phyloP scores from a whole-genome alignment of 2,797 vertebrate genomes.

The Nyctibius grandis region DNA sequence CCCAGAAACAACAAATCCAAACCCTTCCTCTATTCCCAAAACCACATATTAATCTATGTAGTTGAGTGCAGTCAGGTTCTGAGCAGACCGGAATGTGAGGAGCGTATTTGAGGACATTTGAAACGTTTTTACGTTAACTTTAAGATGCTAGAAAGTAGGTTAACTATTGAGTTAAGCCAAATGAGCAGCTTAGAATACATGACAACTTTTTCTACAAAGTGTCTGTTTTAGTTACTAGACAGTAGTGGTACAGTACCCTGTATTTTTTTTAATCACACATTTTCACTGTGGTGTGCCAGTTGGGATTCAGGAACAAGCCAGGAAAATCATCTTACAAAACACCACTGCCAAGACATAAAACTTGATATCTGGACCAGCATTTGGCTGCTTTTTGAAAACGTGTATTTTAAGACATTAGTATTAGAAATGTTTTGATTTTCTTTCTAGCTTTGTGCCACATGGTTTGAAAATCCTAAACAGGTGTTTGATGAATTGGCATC shows the following conservation, averaged over 20 bases:
- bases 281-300: not conserved
- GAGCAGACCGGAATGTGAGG: not conserved
- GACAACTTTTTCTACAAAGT: not conserved
- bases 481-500: conserved; percentile 25
- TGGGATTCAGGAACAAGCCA: not conserved
- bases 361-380: not conserved
- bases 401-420: not conserved
- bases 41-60: not conserved
- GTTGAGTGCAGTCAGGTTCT: not conserved
- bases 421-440: conserved; percentile 9
- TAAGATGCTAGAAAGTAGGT: not conserved
- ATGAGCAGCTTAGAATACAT: not conserved
- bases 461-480: conserved; percentile 28
- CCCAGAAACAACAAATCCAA: not conserved
- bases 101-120: not conserved
- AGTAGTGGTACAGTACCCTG: not conserved
- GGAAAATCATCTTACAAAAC: not conserved
- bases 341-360: not conserved
- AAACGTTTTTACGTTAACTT: not conserved
- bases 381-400: not conserved
- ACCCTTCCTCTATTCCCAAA: not conserved
- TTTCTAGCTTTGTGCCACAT: conserved; percentile 19
- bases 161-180: not conserved
- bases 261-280: not conserved
- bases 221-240: not conserved